Conservation (phyloP, 2,113 vertebrate species). For the Isurus oxyrinchus region DNA sequence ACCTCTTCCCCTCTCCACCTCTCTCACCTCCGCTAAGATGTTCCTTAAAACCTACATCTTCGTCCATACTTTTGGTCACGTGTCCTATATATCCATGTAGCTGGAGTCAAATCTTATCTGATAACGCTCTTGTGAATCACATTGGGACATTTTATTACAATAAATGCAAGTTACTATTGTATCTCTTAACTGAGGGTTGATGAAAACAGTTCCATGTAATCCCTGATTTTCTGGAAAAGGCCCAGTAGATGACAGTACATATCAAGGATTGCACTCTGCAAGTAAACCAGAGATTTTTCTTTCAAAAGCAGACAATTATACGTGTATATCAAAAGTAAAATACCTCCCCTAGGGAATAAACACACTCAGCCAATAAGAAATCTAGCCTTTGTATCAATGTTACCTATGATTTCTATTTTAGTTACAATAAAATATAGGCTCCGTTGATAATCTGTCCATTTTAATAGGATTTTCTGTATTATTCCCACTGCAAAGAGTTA, state of each 20-base stretch:
- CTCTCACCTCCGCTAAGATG: neutral
- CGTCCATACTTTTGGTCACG: neutral
- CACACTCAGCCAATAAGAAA: neutral
- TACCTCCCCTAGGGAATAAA: neutral
- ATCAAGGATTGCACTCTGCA: neutral
- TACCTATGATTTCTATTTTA: neutral
- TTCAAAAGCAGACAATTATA: neutral
- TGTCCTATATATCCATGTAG: neutral
- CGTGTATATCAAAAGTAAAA: neutral
- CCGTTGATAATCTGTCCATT: neutral
- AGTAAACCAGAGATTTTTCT: neutral
- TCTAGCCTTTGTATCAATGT: neutral
- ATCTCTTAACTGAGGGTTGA: neutral
- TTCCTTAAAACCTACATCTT: neutral
- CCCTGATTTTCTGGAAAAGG: neutral
- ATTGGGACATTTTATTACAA: neutral
- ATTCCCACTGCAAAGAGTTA: neutral
- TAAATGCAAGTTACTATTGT: neutral
- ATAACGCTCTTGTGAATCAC: neutral
- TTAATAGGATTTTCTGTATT: neutral
- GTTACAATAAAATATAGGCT: neutral
- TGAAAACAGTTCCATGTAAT: no score
- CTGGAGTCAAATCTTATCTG: neutral
- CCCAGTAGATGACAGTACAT: neutral
- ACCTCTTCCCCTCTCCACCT: neutral